Base-by-base conservation (phyloP, 2,888 invertebrate species). In the Nysson spinosus region DNA sequence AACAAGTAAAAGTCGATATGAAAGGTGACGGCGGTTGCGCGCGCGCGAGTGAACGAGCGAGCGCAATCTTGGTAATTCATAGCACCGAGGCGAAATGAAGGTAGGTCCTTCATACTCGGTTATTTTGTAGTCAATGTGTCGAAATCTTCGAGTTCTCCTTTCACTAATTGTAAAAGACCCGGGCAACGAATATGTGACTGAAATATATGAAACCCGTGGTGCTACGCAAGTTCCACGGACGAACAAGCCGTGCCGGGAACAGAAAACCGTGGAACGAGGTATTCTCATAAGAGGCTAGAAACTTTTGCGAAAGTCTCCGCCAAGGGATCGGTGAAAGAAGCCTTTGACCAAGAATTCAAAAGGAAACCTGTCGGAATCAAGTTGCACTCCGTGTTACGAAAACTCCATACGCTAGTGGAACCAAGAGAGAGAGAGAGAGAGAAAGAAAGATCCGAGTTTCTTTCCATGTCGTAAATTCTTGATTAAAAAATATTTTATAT, bases 61-160 rank as follows among this genome's bases (percentile, higher is more conserved):
- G 39, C 55, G 50, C 30, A 60, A 54, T 20, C 39, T 35, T 16
- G 9, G 28, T 12, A 22, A 19, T 22, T 7, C 19, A 19, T 17
- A 5, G 28, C 35, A 19, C 14, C 26, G 63, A 60, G 43, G n/a
- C 28, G 19, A 47, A 40, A 37, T 39, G 52, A 50, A 49, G 61
- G 55, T 49, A 43, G 51, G 34, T 37, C 39, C 26, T 17, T 47
- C 35, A 6, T 16, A 39, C 9, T 35, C 68, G 30, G 34, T 54
- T 46, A 66, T 66, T 72, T 73, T 46, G 67, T 70, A 63, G 69
- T 42, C 63, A 37, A 55, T 49, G 52, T 73, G 70, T 70, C 73
- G 73, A 73, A 73, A 73, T 52, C 32, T 34, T 12, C 52, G 46
- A 43, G 60, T 54, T 70, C 72, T 69, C 73, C 73, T 73, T 73